Evolutionary conservation across 2,113 vertebrate species (phyloP), one percentile per base, ranked within the genome.

Genomic region (Condylura cristata): DNA sequence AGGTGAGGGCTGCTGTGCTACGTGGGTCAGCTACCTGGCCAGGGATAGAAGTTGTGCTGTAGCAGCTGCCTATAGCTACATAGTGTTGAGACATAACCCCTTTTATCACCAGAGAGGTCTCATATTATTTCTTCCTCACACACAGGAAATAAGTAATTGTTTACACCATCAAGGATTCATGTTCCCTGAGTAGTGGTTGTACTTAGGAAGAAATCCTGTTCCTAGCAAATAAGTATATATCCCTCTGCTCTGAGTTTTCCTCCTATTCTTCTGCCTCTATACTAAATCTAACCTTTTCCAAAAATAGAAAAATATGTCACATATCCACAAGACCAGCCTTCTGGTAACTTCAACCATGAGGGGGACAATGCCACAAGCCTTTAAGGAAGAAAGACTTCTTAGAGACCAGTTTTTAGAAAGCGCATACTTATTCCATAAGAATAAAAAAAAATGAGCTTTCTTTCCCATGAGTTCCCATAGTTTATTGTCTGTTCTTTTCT

Each of bases 361-460:
- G 39, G 76, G 74, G 66, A 89, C 87, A 89, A 89, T 56, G 34
- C 22, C 81, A 94, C 37, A 86, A 60, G 34, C 3, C 10, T 93
- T 63, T 90, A 53, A n/a, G 65, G 80, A 90, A 6, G 81, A 82
- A 93, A 61, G 39, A 46, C 30, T 87, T 88, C 58, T 58, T 37
- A 90, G 79, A 90, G 44, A 13, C 14, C 74, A 95, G n/a, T 78
- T 96, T 24, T 83, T 53, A 93, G 39, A 93, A 95, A 94, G 30
- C 8, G 70, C 10, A 78, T 83, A 70, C 20, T 58, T 92, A 90
- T 86, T 92, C 89, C 20, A 87, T 51, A 93, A 90, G 68, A 66
- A 48, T 71, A 88, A 95, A 89, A 72, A 5, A 78, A 90, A 94
- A 61, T 82, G 70, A 74, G 82, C 41, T 94, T 6, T 92, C 34